Base-by-base conservation (phyloP, 2,113 vertebrate genomes). In the Opisthocomus hoazin region DNA sequence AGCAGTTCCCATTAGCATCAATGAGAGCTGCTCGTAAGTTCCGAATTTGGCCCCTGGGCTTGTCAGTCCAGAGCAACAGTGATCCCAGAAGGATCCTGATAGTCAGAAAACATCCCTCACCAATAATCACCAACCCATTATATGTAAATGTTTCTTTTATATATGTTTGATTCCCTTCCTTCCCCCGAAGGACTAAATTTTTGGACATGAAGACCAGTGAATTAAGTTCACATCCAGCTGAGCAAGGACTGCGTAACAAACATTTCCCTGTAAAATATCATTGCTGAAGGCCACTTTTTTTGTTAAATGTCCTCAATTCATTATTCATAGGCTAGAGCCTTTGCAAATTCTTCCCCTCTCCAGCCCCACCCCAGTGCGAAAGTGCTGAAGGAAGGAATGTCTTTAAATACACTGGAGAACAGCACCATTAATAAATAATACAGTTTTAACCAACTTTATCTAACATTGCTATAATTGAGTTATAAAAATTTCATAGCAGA, bases 401-500 rank as follows among this genome's bases (percentile, higher is more conserved):
- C 71, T 97, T 91, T 66, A 71, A 54, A 94, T 89, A 90, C 96
- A 84, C 94, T 48, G 89, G 92, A 93, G 93, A 94, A 97, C 94
- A 96, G 84, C 91, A 91, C 87, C 91, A 91, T 95, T 65, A 91
- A 96, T 91, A 91, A 95, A 51, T 95, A 94, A 94, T 36, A 75
- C 75, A 56, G 51, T 69, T 97, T 97, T 48, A 95, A 95, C 93
- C 94, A 96, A 90, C 78, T 93, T 96, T 32, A 15, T 86, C 95
- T 96, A 94, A 95, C 96, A 77, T 96, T 27, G 39, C 94, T 83
- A 10, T 88, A 96, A 96, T 91, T 64, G 96, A 96, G 93, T 97
- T 95, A 94, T 96, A 95, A 92, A 96, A 95, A 76, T 89, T 92
- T 82, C 93, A 88, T 94, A 64, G 43, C 70, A 15, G 29, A 61